phyloP scores from a whole-genome alignment of 2,797 vertebrate species.

The Hyperoplus immaculatus region DNA sequence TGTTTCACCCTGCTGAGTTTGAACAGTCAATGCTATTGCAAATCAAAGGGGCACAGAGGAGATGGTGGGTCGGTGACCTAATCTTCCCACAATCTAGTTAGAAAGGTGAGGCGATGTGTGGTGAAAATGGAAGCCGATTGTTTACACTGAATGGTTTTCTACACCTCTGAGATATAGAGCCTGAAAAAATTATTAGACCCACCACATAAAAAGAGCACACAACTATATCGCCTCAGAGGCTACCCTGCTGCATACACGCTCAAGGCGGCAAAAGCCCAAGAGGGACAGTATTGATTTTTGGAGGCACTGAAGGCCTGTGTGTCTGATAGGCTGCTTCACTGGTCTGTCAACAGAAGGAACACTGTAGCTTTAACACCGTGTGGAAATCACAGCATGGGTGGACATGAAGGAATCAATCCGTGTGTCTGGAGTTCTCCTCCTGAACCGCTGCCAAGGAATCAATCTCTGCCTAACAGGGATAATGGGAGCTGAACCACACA shows the following conservation, averaged over 20 bases:
- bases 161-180: conserved; percentile 23
- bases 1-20: conserved; percentile 42
- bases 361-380: conserved; percentile 32
- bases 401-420: conserved; percentile 59
- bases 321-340: conserved; percentile 37
- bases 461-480: conserved; percentile 51
- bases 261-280: conserved; percentile 25
- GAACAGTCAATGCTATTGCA: conserved; percentile 34
- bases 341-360: conserved; percentile 43
- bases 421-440: conserved; percentile 41
- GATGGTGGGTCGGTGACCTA: conserved; percentile 17
- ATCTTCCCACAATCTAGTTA: conserved; percentile 41
- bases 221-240: conserved; percentile 40
- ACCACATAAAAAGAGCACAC: conserved; percentile 30
- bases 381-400: conserved; percentile 54
- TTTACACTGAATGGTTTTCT: conserved; percentile 27
- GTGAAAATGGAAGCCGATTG: conserved; percentile 37
- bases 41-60: conserved; percentile 49
- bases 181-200: conserved; percentile 42
- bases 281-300: conserved; percentile 60
- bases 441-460: conserved; percentile 34
- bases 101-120: conserved; percentile 39
- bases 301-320: conserved; percentile 28
- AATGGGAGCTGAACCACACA: conserved; percentile 38
- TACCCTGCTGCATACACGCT: conserved; percentile 26